A percentile compares a stretch with the other conserved stretches of the same genome.
Conservation (phyloP, 1,140 invertebrate species). For the Berghia stephanieae region DNA sequence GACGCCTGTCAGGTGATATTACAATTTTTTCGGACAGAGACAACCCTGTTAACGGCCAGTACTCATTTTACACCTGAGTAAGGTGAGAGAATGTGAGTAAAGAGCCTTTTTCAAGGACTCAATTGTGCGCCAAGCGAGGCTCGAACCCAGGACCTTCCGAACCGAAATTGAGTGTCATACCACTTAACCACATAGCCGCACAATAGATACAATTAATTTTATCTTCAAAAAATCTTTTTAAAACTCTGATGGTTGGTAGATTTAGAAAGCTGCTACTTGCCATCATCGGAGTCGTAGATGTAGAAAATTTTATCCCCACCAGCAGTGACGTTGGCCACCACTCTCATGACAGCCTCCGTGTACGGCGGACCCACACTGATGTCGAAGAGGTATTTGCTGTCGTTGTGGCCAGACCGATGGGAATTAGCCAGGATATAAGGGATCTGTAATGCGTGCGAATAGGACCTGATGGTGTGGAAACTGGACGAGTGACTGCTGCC, state of each 20-base stretch:
- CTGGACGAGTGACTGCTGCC: constrained; percentile 89
- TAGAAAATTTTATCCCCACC: constrained; percentile 92
- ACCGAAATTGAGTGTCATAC: no score
- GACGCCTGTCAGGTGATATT: no score
- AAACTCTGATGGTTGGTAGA: not conserved
- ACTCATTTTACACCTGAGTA: no score
- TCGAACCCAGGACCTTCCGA: no score
- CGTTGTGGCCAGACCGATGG: constrained; percentile 24
- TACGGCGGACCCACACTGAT: constrained; percentile 89
- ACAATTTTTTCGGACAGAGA: no score
- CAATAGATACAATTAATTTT: not conserved
- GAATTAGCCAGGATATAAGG: constrained; percentile 78
- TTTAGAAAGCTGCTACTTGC: no score
- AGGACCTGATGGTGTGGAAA: constrained; percentile 92
- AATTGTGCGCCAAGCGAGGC: no score
- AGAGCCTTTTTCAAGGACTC: no score
- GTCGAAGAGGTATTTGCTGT: constrained; percentile 43
- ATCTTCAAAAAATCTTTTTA: not conserved
- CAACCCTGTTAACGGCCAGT: no score
- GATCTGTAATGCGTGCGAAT: constrained; percentile 74
- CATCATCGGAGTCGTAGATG: constrained; percentile 93
- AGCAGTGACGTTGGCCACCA: constrained; percentile 83
- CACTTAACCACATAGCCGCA: no score
- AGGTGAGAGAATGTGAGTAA: no score
- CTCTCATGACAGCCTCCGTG: constrained; percentile 90